Evolutionary conservation across 2,888 invertebrate genomes (phyloP).

Genomic region (Stenichneumon culpator): DNA sequence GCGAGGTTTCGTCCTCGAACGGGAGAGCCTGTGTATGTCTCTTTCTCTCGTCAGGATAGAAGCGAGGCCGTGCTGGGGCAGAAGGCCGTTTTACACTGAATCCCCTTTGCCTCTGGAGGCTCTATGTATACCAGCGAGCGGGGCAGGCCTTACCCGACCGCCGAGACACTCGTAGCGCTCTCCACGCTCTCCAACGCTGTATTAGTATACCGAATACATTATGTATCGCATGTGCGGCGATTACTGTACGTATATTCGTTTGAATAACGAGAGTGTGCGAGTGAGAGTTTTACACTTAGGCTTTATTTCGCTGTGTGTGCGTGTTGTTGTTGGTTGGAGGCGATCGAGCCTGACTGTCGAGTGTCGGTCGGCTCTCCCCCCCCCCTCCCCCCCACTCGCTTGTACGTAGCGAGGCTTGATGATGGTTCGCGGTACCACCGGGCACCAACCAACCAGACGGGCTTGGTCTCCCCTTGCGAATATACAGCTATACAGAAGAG

Average conservation of each 20-base stretch:
- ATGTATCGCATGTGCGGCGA: background rate
- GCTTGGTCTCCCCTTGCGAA: constrained; percentile 27
- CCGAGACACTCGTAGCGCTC: constrained; percentile 41
- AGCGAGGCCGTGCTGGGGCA: constrained; percentile 73
- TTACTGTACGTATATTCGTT: background rate
- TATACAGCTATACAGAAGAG: background rate
- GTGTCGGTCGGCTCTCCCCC: constrained; percentile 12
- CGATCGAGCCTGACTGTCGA: constrained; percentile 9
- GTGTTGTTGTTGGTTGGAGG: background rate
- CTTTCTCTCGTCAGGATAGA: constrained; percentile 17
- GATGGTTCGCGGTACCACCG: constrained; percentile 51
- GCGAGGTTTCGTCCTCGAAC: constrained; percentile 22
- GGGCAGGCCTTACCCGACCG: constrained; percentile 27
- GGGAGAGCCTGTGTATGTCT: constrained; percentile 21
- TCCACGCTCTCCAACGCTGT: constrained; percentile 13
- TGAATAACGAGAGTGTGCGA: background rate
- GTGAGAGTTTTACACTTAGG: constrained; percentile 2
- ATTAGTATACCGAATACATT: constrained; percentile 32
- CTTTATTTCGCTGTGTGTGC: background rate
- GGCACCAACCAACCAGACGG: constrained; percentile 44
- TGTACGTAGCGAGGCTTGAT: constrained; percentile 8
- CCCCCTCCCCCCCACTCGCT: constrained; percentile 14
- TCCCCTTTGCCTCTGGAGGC: constrained; percentile 79
- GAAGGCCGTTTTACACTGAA: constrained; percentile 83
- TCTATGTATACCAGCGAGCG: constrained; percentile 76